A percentile compares a stretch with the other conserved stretches of the same genome.
Conservation (phyloP, 2,888 invertebrate genomes). For the Orthonevra nobilis region DNA sequence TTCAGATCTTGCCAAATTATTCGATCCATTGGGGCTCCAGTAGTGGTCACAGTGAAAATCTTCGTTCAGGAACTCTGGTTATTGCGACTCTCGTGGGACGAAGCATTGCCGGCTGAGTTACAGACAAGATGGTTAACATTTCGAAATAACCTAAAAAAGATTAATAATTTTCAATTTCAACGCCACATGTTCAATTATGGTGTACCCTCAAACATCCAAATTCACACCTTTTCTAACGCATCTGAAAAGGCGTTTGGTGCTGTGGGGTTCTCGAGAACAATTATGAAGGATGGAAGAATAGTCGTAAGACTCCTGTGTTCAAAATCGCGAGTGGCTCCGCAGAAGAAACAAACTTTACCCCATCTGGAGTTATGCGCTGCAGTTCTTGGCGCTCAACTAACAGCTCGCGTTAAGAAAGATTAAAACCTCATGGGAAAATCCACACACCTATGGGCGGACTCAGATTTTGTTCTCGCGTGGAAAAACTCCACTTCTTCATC, state of each 20-base stretch:
- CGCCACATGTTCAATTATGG: conserved; percentile 19
- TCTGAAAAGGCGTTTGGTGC: conserved; percentile 41
- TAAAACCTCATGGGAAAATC: not conserved
- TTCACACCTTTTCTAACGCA: conserved; percentile 54
- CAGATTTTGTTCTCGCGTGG: no score
- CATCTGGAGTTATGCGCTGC: conserved; percentile 33
- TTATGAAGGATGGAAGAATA: not conserved
- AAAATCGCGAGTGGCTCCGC: conserved; percentile 42
- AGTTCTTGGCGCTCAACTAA: no score
- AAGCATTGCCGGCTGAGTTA: conserved; percentile 26
- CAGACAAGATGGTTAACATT: conserved; percentile 26
- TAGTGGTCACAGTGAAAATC: conserved; percentile 46
- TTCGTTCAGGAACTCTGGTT: conserved; percentile 55
- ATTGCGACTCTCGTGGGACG: conserved; percentile 48
- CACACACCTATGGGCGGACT: not conserved
- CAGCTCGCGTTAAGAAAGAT: no score
- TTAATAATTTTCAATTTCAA: conserved; percentile 5
- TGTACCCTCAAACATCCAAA: not conserved
- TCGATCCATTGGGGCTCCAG: conserved; percentile 51
- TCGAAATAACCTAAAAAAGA: not conserved
- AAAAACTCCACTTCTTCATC: no score
- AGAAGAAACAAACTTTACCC: conserved; percentile 23
- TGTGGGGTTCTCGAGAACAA: conserved; percentile 11
- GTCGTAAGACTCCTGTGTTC: conserved; percentile 33
- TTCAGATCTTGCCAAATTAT: conserved; percentile 39